Base-by-base conservation (phyloP, 2,797 vertebrate species). In the Halcyon smyrnensis region DNA sequence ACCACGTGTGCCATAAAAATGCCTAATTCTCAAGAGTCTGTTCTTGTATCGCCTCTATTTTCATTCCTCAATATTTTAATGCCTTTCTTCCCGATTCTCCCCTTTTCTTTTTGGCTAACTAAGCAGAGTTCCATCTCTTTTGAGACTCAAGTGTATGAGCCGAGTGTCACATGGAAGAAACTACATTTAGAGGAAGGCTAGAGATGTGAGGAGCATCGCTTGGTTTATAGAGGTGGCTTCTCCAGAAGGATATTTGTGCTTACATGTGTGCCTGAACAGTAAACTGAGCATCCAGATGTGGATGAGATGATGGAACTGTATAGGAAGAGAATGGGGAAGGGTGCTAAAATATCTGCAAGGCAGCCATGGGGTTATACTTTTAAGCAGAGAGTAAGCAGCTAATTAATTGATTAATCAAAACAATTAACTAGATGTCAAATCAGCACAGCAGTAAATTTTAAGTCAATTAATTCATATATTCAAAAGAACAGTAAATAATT, bases 401-500 rank as follows among this genome's bases (percentile, higher is more conserved):
- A 92, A 93, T 97, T 94, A 95, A 90, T 94, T 94, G 94, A 96
- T 96, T 96, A 94, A 96, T 96, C 93, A 96, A 96, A 97, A 83
- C 82, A 95, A 96, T 95, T 85, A 95, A 90, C 87, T 73, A 93
- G 91, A 91, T 83, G 95, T 95, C 93, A 94, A 93, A 95, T 93
- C 96, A 96, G 86, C 91, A 92, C 87, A 85, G 91, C 7, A 14
- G 91, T 56, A 76, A 90, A 94, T 95, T 95, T 94, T 80, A 97
- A 95, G 80, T 96, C 94, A 89, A 96, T 95, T 96, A 95, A 96
- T 96, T 95, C 65, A 95, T 85, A 94, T 91, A 95, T 97, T 97
- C 91, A 90, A 93, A 92, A 97, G 94, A 95, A 96, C 70, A 75
- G 93, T 95, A 96, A 97, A 97, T 95, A 95, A 93, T 96, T 94